Evolutionary conservation across 2,797 vertebrate genomes (phyloP), one percentile per base, ranked within the genome.

Genomic region (Argyrosomus regius): DNA sequence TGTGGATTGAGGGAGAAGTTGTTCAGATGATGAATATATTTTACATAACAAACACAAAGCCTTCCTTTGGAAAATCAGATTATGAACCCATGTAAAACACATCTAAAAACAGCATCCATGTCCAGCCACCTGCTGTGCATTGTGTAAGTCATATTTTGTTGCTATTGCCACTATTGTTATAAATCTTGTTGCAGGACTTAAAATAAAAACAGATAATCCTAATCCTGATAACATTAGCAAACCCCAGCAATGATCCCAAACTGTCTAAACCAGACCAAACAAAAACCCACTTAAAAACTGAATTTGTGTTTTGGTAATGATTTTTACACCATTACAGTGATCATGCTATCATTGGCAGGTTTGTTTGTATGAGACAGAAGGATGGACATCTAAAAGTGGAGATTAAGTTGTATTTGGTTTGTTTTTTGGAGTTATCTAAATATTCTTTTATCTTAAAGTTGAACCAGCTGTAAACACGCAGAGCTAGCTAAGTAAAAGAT

Each of bases 191-290:
- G 31, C 24, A 18, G 45, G n/a, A 60, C 14, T n/a, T 43, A 50
- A 22, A 24, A 43, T 54, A 16, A 41, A 60, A 50, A 60, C 45
- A 70, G 8, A 59, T 49, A 6, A 39, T 41, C 46, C 57, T 72
- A 14, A 72, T 52, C 31, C n/a, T 26, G n/a, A 43, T 14, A 35
- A 53, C n/a, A 26, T 20, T 5, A n/a, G 28, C 24, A 46, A 17
- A 39, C 35, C 35, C 35, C 35, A 39, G 8, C 8, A 39, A 9
- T 39, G 35, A 41, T 61, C 2, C 16, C 6, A 7, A 57, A 31
- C 9, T 12, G 56, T 18, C 20, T 39, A 5, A 26, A 60, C 45
- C 43, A 35, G 1, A 52, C 31, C 10, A 39, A 39, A 39, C 35
- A 39, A 39, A 39, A 20, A 64, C 11, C 5, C 43, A 63, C 9